A percentile compares a stretch with the other conserved stretches of the same genome.
Evolutionary conservation across 1,140 invertebrate genomes (phyloP).

Genomic region (Lordiphosa stackelbergi): DNA sequence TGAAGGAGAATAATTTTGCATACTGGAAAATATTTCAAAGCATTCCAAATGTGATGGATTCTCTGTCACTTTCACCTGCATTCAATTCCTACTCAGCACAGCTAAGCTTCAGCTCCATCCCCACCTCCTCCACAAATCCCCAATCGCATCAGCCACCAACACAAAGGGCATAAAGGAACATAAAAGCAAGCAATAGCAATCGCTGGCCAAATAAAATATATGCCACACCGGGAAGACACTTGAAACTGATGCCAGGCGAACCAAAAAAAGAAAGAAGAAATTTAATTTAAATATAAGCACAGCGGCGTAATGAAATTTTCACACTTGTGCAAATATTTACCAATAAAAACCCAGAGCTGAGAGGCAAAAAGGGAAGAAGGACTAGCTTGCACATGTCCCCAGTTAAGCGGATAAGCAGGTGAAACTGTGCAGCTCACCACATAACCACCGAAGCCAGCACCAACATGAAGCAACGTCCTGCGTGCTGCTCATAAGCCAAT

Average conservation of each 20-base stretch:
- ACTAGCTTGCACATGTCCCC: conserved; percentile 49
- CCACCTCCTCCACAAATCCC: conserved; percentile 38
- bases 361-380: neutral
- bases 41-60: conserved; percentile 8
- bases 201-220: conserved; percentile 58
- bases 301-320: conserved; percentile 76
- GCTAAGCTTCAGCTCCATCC: neutral
- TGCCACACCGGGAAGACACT: conserved; percentile 54
- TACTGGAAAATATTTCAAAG: conserved; percentile 4
- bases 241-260: conserved; percentile 40
- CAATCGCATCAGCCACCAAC: conserved; percentile 45
- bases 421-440: conserved; percentile 20
- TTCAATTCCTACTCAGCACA: conserved; percentile 4
- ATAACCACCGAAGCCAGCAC: conserved; percentile 29
- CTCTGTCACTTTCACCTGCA: conserved; percentile 2
- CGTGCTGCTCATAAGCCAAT: conserved; percentile 70
- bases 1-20: conserved; percentile 1
- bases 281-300: conserved; percentile 77
- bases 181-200: conserved; percentile 57
- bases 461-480: conserved; percentile 40
- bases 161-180: conserved; percentile 54
- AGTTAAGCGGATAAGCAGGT: conserved; percentile 65
- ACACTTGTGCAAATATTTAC: conserved; percentile 77
- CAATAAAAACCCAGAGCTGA: conserved; percentile 49
- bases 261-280: conserved; percentile 49